Evolutionary conservation across 2,113 vertebrate species (phyloP), one percentile per base, ranked within the genome.

Genomic region (Prunella himalayana): DNA sequence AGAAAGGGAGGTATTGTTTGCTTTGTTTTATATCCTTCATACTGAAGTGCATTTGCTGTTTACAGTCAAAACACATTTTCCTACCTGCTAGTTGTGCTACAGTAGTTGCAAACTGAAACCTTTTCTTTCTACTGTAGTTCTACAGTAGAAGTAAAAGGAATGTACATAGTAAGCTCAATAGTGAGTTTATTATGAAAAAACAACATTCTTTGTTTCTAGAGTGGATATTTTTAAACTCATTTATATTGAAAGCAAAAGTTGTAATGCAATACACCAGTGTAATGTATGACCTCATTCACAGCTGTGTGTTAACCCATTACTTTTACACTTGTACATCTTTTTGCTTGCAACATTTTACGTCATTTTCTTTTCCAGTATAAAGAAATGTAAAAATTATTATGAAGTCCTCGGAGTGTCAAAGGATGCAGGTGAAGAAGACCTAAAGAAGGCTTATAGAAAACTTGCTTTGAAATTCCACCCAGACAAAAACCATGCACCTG

Each of bases 391-490:
- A 97, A 99, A 99, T 96, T 99, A 99, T 95, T 99, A 99, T 0
- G 98, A 99, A 97, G 99, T 99, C 61, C 98, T 99, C 68, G 98
- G 99, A 35, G 98, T 99, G 85, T 98, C 90, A 82, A 99, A 99
- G 97, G 99, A 99, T 91, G 99, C 99, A 50, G 97, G 96, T 82
- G 99, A 99, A 45, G 99, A 99, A 77, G 99, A 99, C 93, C 98
- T 99, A 57, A 99, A 99, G 98, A 99, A 99, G 92, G 98, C 99
- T 72, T 99, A 99, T 95, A 98, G 99, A 95, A 99, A 99, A 96
- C 98, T 99, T 88, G 99, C 99, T 27, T 98, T 99, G 93, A 99
- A 99, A 98, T 99, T 99, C 95, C 99, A 99, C 95, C 99, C 99
- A 20, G 99, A 99, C 96, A 99, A 99, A 97, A 99, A 99, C 85